A percentile compares a stretch with the other conserved stretches of the same genome.
phyloP scores from a whole-genome alignment of 2,113 vertebrate genomes.

The Gobio gobio region DNA sequence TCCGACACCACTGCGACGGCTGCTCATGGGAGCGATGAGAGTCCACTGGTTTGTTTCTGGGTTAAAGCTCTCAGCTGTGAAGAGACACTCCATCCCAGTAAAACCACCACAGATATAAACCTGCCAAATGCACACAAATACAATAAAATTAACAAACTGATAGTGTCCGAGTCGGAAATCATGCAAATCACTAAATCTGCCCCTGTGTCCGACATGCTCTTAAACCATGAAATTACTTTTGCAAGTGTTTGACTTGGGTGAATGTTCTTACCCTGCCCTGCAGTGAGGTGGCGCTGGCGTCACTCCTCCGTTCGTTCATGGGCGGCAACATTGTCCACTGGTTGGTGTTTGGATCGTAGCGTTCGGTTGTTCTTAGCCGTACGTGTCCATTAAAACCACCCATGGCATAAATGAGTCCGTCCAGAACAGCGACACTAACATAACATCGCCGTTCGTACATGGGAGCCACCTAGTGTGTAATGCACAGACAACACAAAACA shows the following conservation, averaged over 20 bases:
- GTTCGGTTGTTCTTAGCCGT: slow-evolving; percentile 80
- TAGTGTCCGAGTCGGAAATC: too few relatives aligned
- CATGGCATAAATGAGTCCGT: slow-evolving; percentile 82
- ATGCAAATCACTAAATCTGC: too few relatives aligned
- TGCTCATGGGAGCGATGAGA: slow-evolving; percentile 79
- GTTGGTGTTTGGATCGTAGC: slow-evolving; percentile 71
- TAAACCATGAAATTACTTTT: too few relatives aligned
- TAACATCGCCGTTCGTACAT: slow-evolving; percentile 84
- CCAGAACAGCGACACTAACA: slow-evolving; percentile 77
- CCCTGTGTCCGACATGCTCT: too few relatives aligned
- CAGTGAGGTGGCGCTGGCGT: slow-evolving; percentile 79
- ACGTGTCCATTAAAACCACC: slow-evolving; percentile 80
- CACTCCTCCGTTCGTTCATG: slow-evolving; percentile 82
- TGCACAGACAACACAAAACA: too few relatives aligned
- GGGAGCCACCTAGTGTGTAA: slow-evolving; percentile 73
- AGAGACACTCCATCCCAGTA: too few relatives aligned
- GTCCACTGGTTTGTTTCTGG: slow-evolving; percentile 77
- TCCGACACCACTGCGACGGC: slow-evolving; percentile 79
- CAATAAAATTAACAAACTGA: background rate
- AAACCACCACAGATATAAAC: slow-evolving; percentile 72
- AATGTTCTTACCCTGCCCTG: slow-evolving; percentile 74
- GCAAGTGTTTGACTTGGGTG: too few relatives aligned
- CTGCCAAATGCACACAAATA: slow-evolving; percentile 62
- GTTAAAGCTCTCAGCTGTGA: slow-evolving; percentile 53
- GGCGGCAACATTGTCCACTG: slow-evolving; percentile 69